These are phyloP conservation scores for Panurus biarmicus DNA, from an alignment of 2,113 vertebrate genomes.

Conservation along the genomic window DNA sequence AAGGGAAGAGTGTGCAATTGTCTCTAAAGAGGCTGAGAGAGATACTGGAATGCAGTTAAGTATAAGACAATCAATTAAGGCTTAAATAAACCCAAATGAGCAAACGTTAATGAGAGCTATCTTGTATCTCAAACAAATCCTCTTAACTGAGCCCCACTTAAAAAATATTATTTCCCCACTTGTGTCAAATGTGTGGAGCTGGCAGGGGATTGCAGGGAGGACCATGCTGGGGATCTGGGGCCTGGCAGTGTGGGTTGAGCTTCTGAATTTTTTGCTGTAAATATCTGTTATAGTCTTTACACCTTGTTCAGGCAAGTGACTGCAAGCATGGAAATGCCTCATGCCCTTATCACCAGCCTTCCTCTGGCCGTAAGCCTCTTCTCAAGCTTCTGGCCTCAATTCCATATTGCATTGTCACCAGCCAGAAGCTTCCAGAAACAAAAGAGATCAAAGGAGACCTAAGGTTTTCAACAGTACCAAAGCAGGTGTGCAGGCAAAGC, in stretches of 20 bases:
- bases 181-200: neutral
- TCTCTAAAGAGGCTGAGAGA: neutral
- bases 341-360: neutral
- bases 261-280: neutral
- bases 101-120: constrained; percentile 26
- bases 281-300: fast-evolving
- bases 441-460: neutral
- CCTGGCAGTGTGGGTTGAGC: neutral
- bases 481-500: neutral
- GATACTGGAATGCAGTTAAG: neutral
- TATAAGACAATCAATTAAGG: constrained; percentile 39
- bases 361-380: neutral
- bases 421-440: neutral
- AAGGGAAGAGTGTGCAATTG: neutral
- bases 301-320: neutral
- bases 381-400: neutral
- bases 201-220: neutral
- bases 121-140: constrained; percentile 23
- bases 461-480: neutral
- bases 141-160: constrained; percentile 8
- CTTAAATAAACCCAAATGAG: constrained; percentile 48
- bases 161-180: neutral
- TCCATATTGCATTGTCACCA: fast-evolving
- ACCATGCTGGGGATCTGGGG: neutral
- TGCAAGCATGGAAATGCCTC: fast-evolving